These are phyloP conservation scores for Xanthorhoe designata DNA, from an alignment of 2,888 invertebrate species.

Conservation along the genomic window DNA sequence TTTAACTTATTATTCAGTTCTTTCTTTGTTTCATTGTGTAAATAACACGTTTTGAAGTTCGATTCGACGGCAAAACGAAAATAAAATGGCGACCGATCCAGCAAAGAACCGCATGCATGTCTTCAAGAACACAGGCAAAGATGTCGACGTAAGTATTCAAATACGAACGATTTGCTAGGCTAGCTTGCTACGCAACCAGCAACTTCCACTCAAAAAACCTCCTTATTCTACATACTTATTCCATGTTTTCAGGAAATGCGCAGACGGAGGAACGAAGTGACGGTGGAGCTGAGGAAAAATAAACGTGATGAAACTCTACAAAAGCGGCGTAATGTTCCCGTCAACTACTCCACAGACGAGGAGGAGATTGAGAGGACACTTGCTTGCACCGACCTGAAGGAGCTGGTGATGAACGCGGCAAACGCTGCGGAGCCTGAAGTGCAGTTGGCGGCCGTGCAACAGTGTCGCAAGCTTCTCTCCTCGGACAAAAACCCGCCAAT, in stretches of 20 bases:
- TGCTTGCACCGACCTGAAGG: constrained; percentile 90
- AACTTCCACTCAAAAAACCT: constrained; percentile 9
- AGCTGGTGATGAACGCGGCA: constrained; percentile 94
- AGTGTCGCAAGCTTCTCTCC: constrained; percentile 97
- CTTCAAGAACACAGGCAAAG: constrained; percentile 99
- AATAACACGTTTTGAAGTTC: constrained; percentile 66
- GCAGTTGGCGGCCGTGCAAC: constrained; percentile 96
- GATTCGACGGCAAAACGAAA: constrained; percentile 71
- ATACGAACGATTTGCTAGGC: constrained; percentile 3
- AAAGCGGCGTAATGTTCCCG: constrained; percentile 97
- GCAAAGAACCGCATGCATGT: constrained; percentile 95
- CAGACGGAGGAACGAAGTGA: constrained; percentile 97
- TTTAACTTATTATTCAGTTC: constrained; percentile 70
- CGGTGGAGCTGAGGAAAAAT: constrained; percentile 98
- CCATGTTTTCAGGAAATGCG: constrained; percentile 94
- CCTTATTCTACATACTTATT: constrained; percentile 17
- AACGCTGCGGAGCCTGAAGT: constrained; percentile 91
- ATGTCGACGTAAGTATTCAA: constrained; percentile 95
- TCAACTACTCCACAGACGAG: constrained; percentile 92
- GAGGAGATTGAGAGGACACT: constrained; percentile 90
- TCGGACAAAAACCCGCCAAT: constrained; percentile 99
- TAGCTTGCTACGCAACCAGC: not conserved
- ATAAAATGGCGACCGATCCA: constrained; percentile 92
- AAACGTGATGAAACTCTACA: constrained; percentile 98
- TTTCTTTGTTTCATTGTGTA: constrained; percentile 77